Percentiles rank a stretch among this genome's conserved stretches.
phyloP scores from a whole-genome alignment of 92 coral and sea anemone genomes.

The Desmophyllum pertusum region DNA sequence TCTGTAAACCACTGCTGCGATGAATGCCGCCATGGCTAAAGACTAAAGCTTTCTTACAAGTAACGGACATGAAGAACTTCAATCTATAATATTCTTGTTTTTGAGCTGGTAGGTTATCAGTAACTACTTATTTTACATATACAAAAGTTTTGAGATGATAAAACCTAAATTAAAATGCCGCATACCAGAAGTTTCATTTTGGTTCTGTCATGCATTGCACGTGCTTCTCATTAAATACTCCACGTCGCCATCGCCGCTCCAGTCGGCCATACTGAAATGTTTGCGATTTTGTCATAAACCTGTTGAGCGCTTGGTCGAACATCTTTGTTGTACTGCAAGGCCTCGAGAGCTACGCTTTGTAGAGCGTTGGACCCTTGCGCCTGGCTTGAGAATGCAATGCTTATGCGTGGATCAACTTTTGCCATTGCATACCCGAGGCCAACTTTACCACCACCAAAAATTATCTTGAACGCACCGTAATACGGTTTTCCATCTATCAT shows the following conservation, averaged over 20 bases:
- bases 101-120: background rate
- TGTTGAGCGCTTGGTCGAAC: background rate
- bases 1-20: too few relatives aligned
- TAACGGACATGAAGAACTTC: too few relatives aligned
- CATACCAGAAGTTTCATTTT: background rate
- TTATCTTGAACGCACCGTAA: too few relatives aligned
- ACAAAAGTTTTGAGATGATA: too few relatives aligned
- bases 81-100: background rate
- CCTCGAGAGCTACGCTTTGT: background rate
- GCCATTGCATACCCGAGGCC: slow-evolving; percentile 39
- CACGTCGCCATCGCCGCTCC: background rate
- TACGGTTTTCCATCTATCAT: too few relatives aligned
- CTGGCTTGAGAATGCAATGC: background rate
- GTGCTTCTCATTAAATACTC: background rate
- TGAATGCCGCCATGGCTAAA: too few relatives aligned
- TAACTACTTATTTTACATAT: too few relatives aligned
- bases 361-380: background rate
- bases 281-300: background rate
- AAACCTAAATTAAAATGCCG: too few relatives aligned
- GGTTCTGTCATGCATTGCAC: background rate
- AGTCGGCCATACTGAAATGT: background rate
- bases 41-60: too few relatives aligned
- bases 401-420: background rate
- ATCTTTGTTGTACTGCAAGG: background rate
- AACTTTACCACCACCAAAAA: too few relatives aligned